Evolutionary conservation across 1,140 invertebrate genomes (phyloP).

Genomic region (Tetranychus urticae): DNA sequence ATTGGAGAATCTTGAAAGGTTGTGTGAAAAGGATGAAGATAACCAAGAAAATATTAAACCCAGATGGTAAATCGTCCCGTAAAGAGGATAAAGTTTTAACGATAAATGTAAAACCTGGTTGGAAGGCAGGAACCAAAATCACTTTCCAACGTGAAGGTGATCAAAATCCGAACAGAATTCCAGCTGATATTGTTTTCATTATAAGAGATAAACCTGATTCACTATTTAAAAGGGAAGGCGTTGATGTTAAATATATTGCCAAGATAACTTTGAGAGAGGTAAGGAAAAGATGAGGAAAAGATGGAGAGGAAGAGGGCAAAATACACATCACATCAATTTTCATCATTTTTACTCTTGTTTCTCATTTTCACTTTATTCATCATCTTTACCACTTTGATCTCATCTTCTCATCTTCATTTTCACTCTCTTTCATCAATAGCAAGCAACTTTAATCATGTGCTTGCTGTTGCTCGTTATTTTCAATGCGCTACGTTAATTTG

Average conservation of each 20-base stretch:
- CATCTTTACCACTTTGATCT: too few relatives aligned
- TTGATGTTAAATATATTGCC: constrained; percentile 72
- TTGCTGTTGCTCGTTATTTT: too few relatives aligned
- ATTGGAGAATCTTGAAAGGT: constrained; percentile 59
- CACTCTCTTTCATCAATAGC: too few relatives aligned
- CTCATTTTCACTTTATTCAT: too few relatives aligned
- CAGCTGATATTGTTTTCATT: constrained; percentile 97
- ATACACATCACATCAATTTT: too few relatives aligned
- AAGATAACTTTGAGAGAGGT: constrained; percentile 62
- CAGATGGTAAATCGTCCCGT: constrained; percentile 47
- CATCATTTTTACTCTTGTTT: too few relatives aligned
- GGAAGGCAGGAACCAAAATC: constrained; percentile 98
- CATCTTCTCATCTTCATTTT: too few relatives aligned
- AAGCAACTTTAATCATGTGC: too few relatives aligned
- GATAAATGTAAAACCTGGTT: constrained; percentile 93
- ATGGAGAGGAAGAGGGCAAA: too few relatives aligned
- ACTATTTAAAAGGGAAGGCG: constrained; percentile 77
- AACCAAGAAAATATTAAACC: constrained; percentile 56
- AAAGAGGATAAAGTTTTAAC: constrained; percentile 96
- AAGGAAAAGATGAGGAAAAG: not conserved
- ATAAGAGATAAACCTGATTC: constrained; percentile 94
- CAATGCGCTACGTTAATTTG: too few relatives aligned
- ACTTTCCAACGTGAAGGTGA: constrained; percentile 98
- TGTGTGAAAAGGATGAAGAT: constrained; percentile 99
- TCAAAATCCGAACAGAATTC: constrained; percentile 78